These are phyloP conservation scores for Procambarus virginalis DNA, from an alignment of 1,140 invertebrate species.

Conservation along the genomic window DNA sequence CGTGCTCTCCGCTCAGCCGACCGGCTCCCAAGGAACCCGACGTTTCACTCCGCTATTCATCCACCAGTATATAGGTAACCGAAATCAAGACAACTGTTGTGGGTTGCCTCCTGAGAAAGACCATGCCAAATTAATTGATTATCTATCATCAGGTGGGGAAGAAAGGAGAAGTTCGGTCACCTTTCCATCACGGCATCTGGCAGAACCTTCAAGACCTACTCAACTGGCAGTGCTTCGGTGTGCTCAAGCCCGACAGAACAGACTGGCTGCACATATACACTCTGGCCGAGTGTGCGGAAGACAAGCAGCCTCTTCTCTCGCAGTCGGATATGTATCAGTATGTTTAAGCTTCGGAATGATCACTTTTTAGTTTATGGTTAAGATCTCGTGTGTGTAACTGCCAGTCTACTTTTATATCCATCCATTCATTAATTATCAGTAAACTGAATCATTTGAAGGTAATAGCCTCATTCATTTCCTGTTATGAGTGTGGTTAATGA, in stretches of 20 bases:
- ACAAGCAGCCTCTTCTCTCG: conserved; percentile 53
- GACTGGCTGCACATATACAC: conserved; percentile 79
- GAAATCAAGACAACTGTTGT: too few relatives aligned
- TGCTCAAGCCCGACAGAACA: conserved; percentile 81
- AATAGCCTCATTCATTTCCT: not conserved
- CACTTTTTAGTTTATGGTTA: not conserved
- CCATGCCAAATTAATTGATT: not conserved
- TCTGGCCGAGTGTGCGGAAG: conserved; percentile 71
- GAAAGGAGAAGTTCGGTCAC: conserved; percentile 73
- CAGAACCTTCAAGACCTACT: conserved; percentile 91
- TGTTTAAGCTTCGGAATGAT: conserved; percentile 21
- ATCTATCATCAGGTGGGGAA: conserved; percentile 61
- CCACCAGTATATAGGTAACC: too few relatives aligned
- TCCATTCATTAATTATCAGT: not conserved
- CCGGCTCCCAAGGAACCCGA: too few relatives aligned
- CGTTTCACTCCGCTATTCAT: too few relatives aligned
- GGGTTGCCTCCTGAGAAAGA: not conserved
- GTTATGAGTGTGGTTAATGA: not conserved
- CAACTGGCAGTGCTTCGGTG: conserved; percentile 83
- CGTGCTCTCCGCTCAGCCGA: too few relatives aligned
- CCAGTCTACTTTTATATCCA: not conserved
- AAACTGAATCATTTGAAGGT: not conserved
- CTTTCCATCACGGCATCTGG: conserved; percentile 86
- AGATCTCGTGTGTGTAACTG: not conserved
- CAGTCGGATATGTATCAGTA: conserved; percentile 65